phyloP scores from a whole-genome alignment of 2,797 vertebrate species.

The Sternotherus odoratus region DNA sequence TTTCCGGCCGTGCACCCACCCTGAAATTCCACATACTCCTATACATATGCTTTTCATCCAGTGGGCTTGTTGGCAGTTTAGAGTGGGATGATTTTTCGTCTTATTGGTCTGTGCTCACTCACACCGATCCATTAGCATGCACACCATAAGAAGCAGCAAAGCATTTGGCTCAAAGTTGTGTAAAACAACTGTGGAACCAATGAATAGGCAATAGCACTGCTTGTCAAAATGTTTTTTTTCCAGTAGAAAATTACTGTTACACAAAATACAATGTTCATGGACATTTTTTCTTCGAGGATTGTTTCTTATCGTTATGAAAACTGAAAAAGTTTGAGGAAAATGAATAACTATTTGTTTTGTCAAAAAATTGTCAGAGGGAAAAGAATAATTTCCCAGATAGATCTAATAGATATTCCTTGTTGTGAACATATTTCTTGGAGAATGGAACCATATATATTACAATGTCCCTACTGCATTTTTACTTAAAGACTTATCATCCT shows the following conservation, averaged over 20 bases:
- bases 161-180: neutral
- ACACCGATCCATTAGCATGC: neutral
- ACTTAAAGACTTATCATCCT: neutral
- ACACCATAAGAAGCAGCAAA: neutral
- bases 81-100: neutral
- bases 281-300: neutral
- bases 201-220: neutral
- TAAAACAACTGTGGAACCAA: neutral
- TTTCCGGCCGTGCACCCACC: neutral
- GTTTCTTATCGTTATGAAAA: neutral
- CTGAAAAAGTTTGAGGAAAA: neutral
- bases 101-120: neutral
- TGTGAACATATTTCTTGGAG: neutral
- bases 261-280: neutral
- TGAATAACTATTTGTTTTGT: neutral
- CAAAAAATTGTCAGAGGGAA: neutral
- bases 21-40: neutral
- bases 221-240: neutral
- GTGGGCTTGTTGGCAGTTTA: neutral
- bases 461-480: neutral
- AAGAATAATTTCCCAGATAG: neutral
- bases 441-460: neutral
- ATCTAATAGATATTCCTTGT: neutral
- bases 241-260: neutral
- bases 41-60: neutral